Evolutionary conservation across 2,113 vertebrate genomes (phyloP).

Genomic region (Phyllostomus hastatus): DNA sequence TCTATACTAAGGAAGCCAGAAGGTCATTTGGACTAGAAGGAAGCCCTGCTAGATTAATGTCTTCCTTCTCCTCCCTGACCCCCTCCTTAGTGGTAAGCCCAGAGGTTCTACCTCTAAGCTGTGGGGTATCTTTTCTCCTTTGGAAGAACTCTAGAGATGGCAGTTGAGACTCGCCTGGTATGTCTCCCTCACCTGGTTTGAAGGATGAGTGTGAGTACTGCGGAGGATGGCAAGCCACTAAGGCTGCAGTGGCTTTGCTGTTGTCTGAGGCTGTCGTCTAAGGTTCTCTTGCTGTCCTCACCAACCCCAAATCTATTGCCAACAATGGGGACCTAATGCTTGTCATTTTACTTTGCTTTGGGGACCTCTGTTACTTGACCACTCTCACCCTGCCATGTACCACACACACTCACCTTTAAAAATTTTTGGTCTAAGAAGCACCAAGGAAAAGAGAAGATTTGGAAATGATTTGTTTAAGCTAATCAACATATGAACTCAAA

Average conservation of each 20-base stretch:
- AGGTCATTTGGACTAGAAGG: conserved; percentile 42
- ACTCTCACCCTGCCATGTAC: neutral
- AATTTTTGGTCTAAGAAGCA: conserved; percentile 3
- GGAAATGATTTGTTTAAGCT: conserved; percentile 1
- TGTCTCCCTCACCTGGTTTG: conserved; percentile 50
- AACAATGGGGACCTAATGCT: neutral
- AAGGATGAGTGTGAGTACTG: neutral
- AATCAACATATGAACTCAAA: conserved; percentile 36
- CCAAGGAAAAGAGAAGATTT: conserved; percentile 34
- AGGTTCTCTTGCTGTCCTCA: neutral
- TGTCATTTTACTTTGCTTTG: conserved; percentile 28
- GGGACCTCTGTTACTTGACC: neutral
- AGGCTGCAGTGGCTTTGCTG: neutral
- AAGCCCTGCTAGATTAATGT: conserved; percentile 31
- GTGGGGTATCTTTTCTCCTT: conserved; percentile 16
- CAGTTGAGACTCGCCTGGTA: conserved; percentile 33
- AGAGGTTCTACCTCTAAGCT: conserved; percentile 35
- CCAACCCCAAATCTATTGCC: neutral
- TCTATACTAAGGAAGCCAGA: conserved; percentile 29
- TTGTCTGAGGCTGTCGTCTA: neutral
- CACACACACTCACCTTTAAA: neutral
- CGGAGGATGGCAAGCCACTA: neutral
- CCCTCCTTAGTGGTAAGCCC: conserved; percentile 5
- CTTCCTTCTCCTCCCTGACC: conserved; percentile 17
- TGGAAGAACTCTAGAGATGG: conserved; percentile 43